Percentiles rank a stretch among this genome's conserved stretches.
Conservation (phyloP, 1,140 invertebrate genomes). For the Phthorimaea operculella region DNA sequence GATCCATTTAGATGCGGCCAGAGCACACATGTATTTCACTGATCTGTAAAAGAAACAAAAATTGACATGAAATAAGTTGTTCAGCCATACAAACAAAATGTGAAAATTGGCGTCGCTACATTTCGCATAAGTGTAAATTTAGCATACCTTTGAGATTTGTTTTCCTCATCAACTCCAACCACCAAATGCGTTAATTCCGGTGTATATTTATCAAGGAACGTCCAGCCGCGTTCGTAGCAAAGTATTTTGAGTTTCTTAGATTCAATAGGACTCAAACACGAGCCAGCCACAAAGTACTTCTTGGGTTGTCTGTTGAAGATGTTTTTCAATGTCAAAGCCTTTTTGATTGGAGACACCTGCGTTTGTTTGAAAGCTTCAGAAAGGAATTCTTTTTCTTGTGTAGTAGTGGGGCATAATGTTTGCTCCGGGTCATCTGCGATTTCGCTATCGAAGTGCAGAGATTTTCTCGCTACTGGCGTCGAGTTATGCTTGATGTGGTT, state of each 20-base stretch:
- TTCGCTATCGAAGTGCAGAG: slow-evolving; percentile 39
- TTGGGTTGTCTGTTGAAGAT: slow-evolving; percentile 8
- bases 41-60: slow-evolving; percentile 27
- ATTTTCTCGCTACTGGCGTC: slow-evolving; percentile 51
- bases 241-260: slow-evolving; percentile 31
- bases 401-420: slow-evolving; percentile 41
- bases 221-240: slow-evolving; percentile 40
- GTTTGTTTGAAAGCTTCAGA: slow-evolving; percentile 41
- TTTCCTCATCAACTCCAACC: slow-evolving; percentile 53
- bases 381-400: slow-evolving; percentile 52
- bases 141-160: slow-evolving; percentile 56
- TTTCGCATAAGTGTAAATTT: too few relatives aligned
- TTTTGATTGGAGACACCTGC: slow-evolving; percentile 12
- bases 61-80: neutral
- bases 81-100: neutral
- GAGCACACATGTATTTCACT: slow-evolving; percentile 53
- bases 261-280: slow-evolving; percentile 36
- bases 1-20: slow-evolving; percentile 54
- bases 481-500: slow-evolving; percentile 50
- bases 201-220: slow-evolving; percentile 43
- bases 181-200: slow-evolving; percentile 57
- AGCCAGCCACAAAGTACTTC: slow-evolving; percentile 43
- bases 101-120: too few relatives aligned
- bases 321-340: slow-evolving; percentile 10
- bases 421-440: slow-evolving; percentile 33